These are phyloP conservation scores for Onchidella celtica DNA, from an alignment of 2,888 invertebrate genomes.

Conservation along the genomic window DNA sequence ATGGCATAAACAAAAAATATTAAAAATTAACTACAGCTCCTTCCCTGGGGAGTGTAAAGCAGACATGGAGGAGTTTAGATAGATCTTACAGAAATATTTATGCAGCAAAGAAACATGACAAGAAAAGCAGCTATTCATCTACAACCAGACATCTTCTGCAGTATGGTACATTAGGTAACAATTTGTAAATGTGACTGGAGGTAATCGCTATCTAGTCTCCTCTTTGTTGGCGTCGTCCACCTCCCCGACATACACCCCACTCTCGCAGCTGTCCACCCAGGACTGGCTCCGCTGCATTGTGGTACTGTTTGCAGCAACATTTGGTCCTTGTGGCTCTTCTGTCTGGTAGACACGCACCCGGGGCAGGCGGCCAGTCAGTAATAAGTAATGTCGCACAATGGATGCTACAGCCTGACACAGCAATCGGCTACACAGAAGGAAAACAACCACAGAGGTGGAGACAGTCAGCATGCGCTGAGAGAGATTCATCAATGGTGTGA, in stretches of 20 bases:
- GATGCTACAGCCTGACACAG: conserved; percentile 67
- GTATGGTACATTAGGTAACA: conserved; percentile 11
- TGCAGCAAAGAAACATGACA: no score
- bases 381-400: conserved; percentile 65
- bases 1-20: no score
- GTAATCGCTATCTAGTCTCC: conserved; percentile 31
- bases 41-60: no score
- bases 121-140: background rate
- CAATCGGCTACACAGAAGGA: conserved; percentile 50
- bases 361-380: conserved; percentile 63
- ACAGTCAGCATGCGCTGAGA: conserved; percentile 38
- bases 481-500: conserved; percentile 61
- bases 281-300: conserved; percentile 70
- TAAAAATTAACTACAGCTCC: no score
- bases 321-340: conserved; percentile 48
- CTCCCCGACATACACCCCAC: conserved; percentile 69
- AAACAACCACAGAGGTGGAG: conserved; percentile 28
- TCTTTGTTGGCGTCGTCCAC: conserved; percentile 50
- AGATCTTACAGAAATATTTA: no score
- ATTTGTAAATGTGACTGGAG: background rate
- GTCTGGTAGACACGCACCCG: conserved; percentile 58
- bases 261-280: conserved; percentile 73
- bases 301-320: conserved; percentile 47
- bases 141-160: conserved; percentile 34
- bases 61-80: no score